These are phyloP conservation scores for Limonius californicus DNA, from an alignment of 1,140 invertebrate species.

Conservation along the genomic window DNA sequence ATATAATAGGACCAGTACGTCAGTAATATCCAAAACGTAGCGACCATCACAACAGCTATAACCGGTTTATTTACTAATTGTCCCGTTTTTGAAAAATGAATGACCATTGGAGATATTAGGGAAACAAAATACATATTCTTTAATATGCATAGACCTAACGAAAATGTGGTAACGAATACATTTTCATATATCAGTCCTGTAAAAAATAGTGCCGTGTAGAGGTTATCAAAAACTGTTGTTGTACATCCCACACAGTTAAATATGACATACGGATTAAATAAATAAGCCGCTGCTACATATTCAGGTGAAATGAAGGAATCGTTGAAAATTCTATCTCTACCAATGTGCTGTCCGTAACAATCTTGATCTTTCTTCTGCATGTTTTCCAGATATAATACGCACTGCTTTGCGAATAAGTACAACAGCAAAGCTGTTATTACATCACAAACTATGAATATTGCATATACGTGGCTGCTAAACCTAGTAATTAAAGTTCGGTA, in stretches of 20 bases:
- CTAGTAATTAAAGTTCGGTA: slow-evolving; percentile 68
- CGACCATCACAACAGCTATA: too few relatives aligned
- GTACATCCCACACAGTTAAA: slow-evolving; percentile 85
- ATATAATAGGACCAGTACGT: too few relatives aligned
- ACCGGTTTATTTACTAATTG: slow-evolving; percentile 35
- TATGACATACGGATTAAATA: slow-evolving; percentile 90
- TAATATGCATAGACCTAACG: slow-evolving; percentile 72
- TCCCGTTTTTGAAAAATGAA: slow-evolving; percentile 41
- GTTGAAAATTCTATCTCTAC: slow-evolving; percentile 55
- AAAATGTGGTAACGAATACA: slow-evolving; percentile 54
- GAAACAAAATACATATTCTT: slow-evolving; percentile 84
- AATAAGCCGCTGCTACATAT: slow-evolving; percentile 75
- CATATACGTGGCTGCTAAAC: slow-evolving; percentile 53
- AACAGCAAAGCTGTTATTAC: slow-evolving; percentile 69
- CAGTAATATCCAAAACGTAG: too few relatives aligned
- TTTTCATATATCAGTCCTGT: slow-evolving; percentile 62
- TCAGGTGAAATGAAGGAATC: slow-evolving; percentile 46
- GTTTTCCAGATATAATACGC: slow-evolving; percentile 54
- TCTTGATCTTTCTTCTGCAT: slow-evolving; percentile 49
- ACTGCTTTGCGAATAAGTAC: slow-evolving; percentile 63
- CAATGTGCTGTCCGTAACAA: slow-evolving; percentile 56
- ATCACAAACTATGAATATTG: slow-evolving; percentile 72
- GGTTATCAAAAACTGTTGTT: slow-evolving; percentile 86
- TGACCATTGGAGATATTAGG: slow-evolving; percentile 67
- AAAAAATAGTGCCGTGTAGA: slow-evolving; percentile 69